Conservation (phyloP, 2,888 invertebrate species). For the Drosophila atroscutellata region DNA sequence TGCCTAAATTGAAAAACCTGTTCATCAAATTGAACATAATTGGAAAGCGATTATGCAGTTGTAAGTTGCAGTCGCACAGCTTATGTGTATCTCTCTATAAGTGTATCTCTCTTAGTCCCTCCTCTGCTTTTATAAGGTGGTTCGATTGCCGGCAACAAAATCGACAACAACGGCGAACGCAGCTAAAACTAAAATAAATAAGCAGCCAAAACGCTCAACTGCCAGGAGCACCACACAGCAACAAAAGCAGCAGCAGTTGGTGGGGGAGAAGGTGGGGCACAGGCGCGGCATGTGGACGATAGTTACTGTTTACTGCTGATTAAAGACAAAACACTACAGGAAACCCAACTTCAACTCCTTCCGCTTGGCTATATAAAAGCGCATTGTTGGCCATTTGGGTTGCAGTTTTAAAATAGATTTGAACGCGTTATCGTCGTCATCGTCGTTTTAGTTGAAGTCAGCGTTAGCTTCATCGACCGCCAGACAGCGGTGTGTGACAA, state of each 20-base stretch:
- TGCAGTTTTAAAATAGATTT: slow-evolving; percentile 67
- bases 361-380: slow-evolving; percentile 78
- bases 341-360: slow-evolving; percentile 72
- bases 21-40: slow-evolving; percentile 68
- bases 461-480: slow-evolving; percentile 39
- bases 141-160: slow-evolving; percentile 7
- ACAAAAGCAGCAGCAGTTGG: neutral
- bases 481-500: slow-evolving; percentile 30
- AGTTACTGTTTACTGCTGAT: slow-evolving; percentile 51
- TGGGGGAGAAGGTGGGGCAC: slow-evolving; percentile 13
- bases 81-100: neutral
- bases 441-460: slow-evolving; percentile 23
- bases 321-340: slow-evolving; percentile 67
- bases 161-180: slow-evolving; percentile 16
- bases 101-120: neutral
- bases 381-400: slow-evolving; percentile 64
- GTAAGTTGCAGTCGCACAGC: slow-evolving; percentile 29
- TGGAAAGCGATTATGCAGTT: slow-evolving; percentile 78
- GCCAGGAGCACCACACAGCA: slow-evolving; percentile 10
- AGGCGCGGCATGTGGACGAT: slow-evolving; percentile 31
- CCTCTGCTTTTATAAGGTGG: slow-evolving; percentile 3
- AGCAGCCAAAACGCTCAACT: slow-evolving; percentile 26
- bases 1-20: slow-evolving; percentile 66
- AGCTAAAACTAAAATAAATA: slow-evolving; percentile 32
- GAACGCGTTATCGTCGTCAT: slow-evolving; percentile 61